These are phyloP conservation scores for Symphodus melops DNA, from an alignment of 2,113 vertebrate genomes.

Conservation along the genomic window DNA sequence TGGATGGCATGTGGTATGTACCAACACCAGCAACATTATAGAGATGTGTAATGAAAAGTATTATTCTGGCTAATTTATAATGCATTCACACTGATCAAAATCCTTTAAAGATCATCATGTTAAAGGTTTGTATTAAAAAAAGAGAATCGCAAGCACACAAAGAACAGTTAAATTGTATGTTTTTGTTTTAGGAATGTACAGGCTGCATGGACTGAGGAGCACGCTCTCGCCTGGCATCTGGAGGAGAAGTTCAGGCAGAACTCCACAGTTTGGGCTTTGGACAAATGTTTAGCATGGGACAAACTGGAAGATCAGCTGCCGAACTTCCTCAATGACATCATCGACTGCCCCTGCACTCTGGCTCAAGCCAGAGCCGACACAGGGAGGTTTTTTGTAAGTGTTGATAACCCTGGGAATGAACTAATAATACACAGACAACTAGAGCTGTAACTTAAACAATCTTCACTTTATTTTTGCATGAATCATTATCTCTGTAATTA, in stretches of 20 bases:
- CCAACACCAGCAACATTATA: background rate
- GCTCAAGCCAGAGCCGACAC: slow-evolving; percentile 93
- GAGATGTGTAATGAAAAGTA: no score
- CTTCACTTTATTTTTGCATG: no score
- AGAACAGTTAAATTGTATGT: background rate
- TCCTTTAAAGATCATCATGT: background rate
- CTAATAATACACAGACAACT: no score
- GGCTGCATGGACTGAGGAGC: slow-evolving; percentile 88
- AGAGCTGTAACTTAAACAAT: no score
- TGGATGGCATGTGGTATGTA: slow-evolving; percentile 72
- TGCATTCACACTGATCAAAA: background rate
- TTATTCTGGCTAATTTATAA: no score
- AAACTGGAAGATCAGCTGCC: slow-evolving; percentile 85
- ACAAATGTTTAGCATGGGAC: slow-evolving; percentile 90
- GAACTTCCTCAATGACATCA: slow-evolving; percentile 86
- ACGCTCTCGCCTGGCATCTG: slow-evolving; percentile 95
- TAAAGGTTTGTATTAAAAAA: no score
- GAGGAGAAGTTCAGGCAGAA: slow-evolving; percentile 85
- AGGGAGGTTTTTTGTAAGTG: slow-evolving; percentile 93
- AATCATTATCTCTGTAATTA: no score
- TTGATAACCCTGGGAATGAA: no score
- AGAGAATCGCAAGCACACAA: no score
- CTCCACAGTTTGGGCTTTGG: slow-evolving; percentile 86
- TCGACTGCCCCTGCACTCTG: slow-evolving; percentile 94
- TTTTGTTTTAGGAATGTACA: slow-evolving; percentile 84